phyloP scores from a whole-genome alignment of 1,140 invertebrate genomes.

The Bombus cullumanus region DNA sequence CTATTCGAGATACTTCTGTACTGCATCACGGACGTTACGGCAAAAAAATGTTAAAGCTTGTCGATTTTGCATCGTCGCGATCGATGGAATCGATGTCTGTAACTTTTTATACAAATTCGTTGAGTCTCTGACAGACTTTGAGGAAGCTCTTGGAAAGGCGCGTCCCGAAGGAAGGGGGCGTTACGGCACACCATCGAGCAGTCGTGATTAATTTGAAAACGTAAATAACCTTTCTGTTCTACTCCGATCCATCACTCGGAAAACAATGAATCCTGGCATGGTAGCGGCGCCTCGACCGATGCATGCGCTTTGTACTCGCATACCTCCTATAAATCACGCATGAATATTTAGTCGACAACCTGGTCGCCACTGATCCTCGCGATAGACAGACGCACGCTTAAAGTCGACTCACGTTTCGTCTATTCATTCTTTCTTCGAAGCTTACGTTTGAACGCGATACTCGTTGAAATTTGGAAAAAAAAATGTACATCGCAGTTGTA shows the following conservation, averaged over 20 bases:
- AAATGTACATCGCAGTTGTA: too few relatives aligned
- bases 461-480: too few relatives aligned
- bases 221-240: slow-evolving; percentile 63
- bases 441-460: not conserved
- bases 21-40: too few relatives aligned
- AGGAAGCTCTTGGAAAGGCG: not conserved
- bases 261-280: slow-evolving; percentile 40
- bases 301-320: slow-evolving; percentile 21
- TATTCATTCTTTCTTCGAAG: not conserved
- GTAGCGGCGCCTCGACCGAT: slow-evolving; percentile 30
- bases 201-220: slow-evolving; percentile 67
- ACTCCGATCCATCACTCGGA: slow-evolving; percentile 55
- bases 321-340: slow-evolving; percentile 61
- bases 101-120: not conserved
- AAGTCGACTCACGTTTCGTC: not conserved
- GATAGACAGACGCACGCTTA: not conserved
- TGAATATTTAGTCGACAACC: slow-evolving; percentile 64
- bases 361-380: slow-evolving; percentile 16
- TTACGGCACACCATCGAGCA: slow-evolving; percentile 9
- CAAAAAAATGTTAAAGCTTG: too few relatives aligned
- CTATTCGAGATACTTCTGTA: not conserved
- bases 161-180: slow-evolving; percentile 13
- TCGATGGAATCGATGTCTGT: not conserved
- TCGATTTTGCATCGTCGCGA: not conserved
- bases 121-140: not conserved